Evolutionary conservation across 2,797 vertebrate species (phyloP).

Genomic region (Gastrophryne carolinensis): DNA sequence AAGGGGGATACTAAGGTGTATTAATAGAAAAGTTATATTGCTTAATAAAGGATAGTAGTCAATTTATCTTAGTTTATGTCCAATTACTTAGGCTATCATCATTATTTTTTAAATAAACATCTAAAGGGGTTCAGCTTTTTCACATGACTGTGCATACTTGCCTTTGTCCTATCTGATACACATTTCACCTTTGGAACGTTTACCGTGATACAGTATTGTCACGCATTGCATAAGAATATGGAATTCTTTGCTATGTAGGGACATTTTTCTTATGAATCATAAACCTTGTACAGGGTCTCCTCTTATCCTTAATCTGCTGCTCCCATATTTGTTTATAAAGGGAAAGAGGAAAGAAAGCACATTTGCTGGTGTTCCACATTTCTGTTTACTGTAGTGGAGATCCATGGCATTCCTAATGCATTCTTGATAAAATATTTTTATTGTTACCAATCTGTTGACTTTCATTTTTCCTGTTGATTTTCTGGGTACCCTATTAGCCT

Average conservation of each 20-base stretch:
- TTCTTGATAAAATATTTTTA: background rate
- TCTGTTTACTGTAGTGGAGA: background rate
- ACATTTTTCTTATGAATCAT: background rate
- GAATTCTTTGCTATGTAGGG: background rate
- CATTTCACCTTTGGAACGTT: no score
- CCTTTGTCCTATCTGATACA: no score
- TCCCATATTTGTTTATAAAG: background rate
- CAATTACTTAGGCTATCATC: no score
- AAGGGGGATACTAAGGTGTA: no score
- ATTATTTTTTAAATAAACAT: no score
- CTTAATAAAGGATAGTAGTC: no score
- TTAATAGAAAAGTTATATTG: no score
- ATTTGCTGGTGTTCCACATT: background rate
- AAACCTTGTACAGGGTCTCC: background rate
- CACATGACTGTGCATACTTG: no score
- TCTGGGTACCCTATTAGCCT: constrained; percentile 8
- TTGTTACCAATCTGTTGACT: background rate
- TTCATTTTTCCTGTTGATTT: constrained; percentile 31
- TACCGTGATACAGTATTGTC: background rate
- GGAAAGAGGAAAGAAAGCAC: background rate
- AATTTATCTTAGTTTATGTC: no score
- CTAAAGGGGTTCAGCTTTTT: no score
- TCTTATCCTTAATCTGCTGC: background rate
- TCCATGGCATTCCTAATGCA: background rate
- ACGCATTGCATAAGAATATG: background rate